These are phyloP conservation scores for Phalera bucephala DNA, from an alignment of 2,888 invertebrate species.

Conservation along the genomic window DNA sequence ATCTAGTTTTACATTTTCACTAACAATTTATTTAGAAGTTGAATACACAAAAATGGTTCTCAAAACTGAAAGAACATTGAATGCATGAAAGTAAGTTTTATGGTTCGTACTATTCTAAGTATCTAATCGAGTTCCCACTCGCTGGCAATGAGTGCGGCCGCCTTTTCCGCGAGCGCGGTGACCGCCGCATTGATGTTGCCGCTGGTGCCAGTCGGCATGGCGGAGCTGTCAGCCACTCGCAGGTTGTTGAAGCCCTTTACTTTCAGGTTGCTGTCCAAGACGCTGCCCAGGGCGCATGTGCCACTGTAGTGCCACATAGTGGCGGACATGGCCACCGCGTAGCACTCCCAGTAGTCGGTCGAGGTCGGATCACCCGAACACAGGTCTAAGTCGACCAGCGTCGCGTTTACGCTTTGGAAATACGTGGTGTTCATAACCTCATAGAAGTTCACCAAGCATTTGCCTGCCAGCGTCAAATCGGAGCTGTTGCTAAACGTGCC, in stretches of 20 bases:
- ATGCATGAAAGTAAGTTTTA: too few relatives aligned
- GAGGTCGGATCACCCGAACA: constrained; percentile 3
- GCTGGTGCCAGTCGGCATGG: constrained; percentile 14
- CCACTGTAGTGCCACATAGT: constrained; percentile 35
- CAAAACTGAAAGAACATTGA: too few relatives aligned
- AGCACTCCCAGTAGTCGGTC: constrained; percentile 28
- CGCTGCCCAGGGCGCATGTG: constrained; percentile 28
- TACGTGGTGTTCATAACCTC: constrained; percentile 11
- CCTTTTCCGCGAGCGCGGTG: constrained; percentile 21
- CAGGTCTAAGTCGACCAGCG: constrained; percentile 9
- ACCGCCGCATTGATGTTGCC: constrained; percentile 21
- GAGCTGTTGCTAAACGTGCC: constrained; percentile 5
- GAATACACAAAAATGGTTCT: too few relatives aligned
- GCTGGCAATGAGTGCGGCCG: constrained; percentile 12
- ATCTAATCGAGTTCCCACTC: neutral
- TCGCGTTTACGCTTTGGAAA: constrained; percentile 12
- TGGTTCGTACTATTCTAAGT: too few relatives aligned
- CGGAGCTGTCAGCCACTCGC: constrained; percentile 26
- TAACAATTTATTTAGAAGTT: too few relatives aligned
- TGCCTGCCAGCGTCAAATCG: constrained; percentile 12
- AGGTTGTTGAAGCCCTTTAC: constrained; percentile 18
- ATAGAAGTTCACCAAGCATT: constrained; percentile 2
- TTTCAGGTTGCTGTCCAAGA: constrained; percentile 17
- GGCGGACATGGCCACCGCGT: constrained; percentile 20
- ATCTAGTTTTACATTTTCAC: too few relatives aligned